Conservation (phyloP, 2,113 vertebrate species). For the Myrmophylax atrothorax region DNA sequence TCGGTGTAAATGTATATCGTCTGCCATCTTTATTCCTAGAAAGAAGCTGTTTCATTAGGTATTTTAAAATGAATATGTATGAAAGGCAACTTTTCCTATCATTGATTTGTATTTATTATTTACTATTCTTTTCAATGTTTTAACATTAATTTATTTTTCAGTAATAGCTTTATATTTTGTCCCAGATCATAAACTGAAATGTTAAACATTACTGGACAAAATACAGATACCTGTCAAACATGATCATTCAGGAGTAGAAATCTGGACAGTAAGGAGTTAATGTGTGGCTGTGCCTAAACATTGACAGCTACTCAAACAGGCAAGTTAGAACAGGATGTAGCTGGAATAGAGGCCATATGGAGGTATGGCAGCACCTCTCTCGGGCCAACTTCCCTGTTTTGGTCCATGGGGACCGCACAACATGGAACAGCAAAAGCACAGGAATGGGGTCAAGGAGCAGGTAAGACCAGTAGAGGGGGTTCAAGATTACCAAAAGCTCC, state of each 20-base stretch:
- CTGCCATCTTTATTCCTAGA: not conserved
- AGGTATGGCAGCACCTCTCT: not conserved
- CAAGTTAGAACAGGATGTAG: not conserved
- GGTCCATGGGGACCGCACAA: not conserved
- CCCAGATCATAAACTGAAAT: not conserved
- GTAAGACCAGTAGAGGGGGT: not conserved
- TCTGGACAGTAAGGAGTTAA: not conserved
- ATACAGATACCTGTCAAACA: not conserved
- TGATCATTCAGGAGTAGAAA: not conserved
- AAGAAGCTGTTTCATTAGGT: not conserved
- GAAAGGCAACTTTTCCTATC: not conserved
- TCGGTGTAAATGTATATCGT: not conserved
- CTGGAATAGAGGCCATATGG: not conserved
- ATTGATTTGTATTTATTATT: not conserved
- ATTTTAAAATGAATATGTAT: not conserved
- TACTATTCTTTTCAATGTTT: not conserved
- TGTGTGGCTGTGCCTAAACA: not conserved
- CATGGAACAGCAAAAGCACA: not conserved
- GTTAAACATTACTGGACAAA: not conserved
- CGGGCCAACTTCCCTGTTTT: not conserved
- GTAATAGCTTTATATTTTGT: not conserved
- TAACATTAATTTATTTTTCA: not conserved
- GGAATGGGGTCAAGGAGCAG: accelerated
- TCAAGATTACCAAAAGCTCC: not conserved
- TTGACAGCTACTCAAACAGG: not conserved